A percentile compares a stretch with the other conserved stretches of the same genome.
phyloP scores from a whole-genome alignment of 2,113 vertebrate species.

The Pangasianodon hypophthalmus region DNA sequence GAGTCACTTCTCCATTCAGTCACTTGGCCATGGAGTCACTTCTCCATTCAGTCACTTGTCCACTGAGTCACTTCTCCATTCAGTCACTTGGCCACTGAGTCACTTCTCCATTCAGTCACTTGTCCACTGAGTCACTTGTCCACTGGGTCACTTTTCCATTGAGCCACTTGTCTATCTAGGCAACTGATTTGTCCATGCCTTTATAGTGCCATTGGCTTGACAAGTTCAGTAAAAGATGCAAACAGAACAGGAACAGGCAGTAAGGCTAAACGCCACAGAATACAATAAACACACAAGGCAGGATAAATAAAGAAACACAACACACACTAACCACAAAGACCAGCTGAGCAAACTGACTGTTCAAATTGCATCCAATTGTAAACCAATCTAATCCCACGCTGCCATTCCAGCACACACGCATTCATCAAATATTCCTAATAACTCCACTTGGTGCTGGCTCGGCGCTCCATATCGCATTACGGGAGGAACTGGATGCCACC shows the following conservation, averaged over 20 bases:
- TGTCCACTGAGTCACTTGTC: too few relatives aligned
- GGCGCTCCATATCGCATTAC: background rate
- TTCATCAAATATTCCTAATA: conserved; percentile 42
- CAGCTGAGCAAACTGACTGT: conserved; percentile 25
- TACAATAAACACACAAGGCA: background rate
- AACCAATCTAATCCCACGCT: conserved; percentile 19
- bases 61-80: background rate
- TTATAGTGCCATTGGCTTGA: background rate
- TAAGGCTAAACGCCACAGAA: background rate
- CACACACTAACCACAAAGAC: conserved; percentile 20
- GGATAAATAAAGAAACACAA: background rate
- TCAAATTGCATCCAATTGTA: conserved; percentile 6
- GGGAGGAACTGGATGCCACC: background rate
- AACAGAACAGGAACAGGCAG: background rate
- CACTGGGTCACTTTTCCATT: background rate
- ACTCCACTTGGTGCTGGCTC: conserved; percentile 2
- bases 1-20: background rate
- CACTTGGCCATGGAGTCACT: background rate
- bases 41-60: background rate
- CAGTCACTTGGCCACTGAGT: background rate
- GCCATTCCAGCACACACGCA: conserved; percentile 8
- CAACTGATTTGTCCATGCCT: background rate
- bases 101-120: background rate
- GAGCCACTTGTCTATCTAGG: background rate
- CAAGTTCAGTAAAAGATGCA: too few relatives aligned